phyloP scores from a whole-genome alignment of 1,140 invertebrate species.

The Trichonephila inaurata region DNA sequence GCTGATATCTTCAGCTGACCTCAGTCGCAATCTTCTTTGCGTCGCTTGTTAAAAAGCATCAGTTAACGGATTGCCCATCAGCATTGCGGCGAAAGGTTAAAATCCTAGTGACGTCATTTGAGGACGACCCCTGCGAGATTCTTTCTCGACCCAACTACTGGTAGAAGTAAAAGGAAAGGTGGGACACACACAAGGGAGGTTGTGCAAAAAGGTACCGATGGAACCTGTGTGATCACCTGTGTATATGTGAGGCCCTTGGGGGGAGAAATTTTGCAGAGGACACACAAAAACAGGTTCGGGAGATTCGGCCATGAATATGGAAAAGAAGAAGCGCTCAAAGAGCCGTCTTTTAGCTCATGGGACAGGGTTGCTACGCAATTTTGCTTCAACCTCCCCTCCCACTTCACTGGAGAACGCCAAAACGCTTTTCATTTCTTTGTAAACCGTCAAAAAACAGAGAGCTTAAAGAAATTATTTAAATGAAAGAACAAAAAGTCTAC shows the following conservation, averaged over 20 bases:
- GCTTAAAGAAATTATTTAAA: background rate
- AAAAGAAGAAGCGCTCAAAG: conserved; percentile 36
- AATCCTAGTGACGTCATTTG: conserved; percentile 62
- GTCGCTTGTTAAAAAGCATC: background rate
- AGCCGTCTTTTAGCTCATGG: background rate
- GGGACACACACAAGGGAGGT: conserved; percentile 2
- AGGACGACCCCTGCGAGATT: conserved; percentile 43
- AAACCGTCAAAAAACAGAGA: background rate
- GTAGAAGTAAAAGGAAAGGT: conserved; percentile 43
- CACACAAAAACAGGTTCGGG: conserved; percentile 53
- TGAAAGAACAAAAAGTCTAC: background rate
- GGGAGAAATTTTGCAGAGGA: conserved; percentile 54
- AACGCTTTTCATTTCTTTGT: background rate
- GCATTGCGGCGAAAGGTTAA: conserved; percentile 17
- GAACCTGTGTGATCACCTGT: conserved; percentile 51
- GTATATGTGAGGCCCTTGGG: conserved; percentile 42
- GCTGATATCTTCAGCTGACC: background rate
- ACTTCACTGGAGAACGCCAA: background rate
- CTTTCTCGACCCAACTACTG: background rate
- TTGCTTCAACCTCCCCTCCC: background rate
- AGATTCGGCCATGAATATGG: conserved; percentile 58
- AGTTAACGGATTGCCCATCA: conserved; percentile 14
- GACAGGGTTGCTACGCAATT: conserved; percentile 35
- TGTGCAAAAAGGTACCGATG: conserved; percentile 47
- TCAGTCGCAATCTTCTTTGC: background rate